Conservation (phyloP, 2,888 invertebrate genomes). For the Drosophila recens region DNA sequence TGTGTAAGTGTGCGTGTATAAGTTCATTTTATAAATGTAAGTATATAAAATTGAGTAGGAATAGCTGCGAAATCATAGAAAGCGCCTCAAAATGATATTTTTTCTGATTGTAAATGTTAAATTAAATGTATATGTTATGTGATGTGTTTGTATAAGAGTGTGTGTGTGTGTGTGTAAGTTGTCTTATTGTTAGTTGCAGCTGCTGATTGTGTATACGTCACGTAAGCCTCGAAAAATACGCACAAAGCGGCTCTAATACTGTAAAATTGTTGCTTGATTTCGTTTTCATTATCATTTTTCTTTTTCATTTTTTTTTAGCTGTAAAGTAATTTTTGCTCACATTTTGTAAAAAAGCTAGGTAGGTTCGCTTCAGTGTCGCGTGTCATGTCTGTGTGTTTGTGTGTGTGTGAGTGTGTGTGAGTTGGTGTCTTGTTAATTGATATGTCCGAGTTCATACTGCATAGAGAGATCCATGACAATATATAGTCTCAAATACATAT, state of each 20-base stretch:
- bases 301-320: constrained; percentile 43
- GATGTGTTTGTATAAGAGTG: constrained; percentile 2
- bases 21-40: constrained; percentile 22
- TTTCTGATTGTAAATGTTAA: constrained; percentile 7
- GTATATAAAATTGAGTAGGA: constrained; percentile 44
- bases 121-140: not conserved
- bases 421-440: constrained; percentile 73
- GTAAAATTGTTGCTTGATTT: constrained; percentile 75
- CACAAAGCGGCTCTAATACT: constrained; percentile 79
- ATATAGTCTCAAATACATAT: constrained; percentile 81
- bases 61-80: constrained; percentile 47
- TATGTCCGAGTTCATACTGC: constrained; percentile 79
- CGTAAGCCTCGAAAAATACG: constrained; percentile 76
- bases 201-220: constrained; percentile 81
- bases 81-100: constrained; percentile 56
- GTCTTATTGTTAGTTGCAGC: constrained; percentile 60
- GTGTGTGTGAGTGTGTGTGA: constrained; percentile 32
- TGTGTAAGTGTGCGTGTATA: constrained; percentile 24
- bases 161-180: constrained; percentile 25
- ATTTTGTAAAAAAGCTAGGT: constrained; percentile 79
- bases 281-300: constrained; percentile 26
- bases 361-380: constrained; percentile 75
- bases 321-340: constrained; percentile 76
- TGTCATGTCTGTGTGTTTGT: constrained; percentile 36
- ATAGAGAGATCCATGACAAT: constrained; percentile 60